Conservation (phyloP, 2,113 vertebrate genomes). For the Podilymbus podiceps region DNA sequence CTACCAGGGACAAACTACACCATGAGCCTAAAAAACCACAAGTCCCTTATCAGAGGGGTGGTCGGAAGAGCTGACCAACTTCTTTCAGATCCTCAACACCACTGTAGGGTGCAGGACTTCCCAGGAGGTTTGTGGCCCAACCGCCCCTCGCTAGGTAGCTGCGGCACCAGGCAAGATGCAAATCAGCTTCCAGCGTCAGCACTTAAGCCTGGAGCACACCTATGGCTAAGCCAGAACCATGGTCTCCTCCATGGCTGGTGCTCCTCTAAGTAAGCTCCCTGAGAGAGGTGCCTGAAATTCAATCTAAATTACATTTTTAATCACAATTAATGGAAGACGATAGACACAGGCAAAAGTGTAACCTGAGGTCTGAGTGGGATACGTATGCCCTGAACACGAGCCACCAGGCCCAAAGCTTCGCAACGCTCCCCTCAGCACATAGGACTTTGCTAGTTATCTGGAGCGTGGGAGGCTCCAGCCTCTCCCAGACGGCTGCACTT, state of each 20-base stretch:
- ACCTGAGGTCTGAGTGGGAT: background rate
- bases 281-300: background rate
- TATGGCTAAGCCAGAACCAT: background rate
- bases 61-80: background rate
- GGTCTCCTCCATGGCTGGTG: background rate
- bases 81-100: background rate
- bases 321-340: background rate
- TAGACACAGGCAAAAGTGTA: background rate
- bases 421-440: fast-evolving
- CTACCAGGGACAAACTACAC: background rate
- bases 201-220: background rate
- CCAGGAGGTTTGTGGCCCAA: background rate
- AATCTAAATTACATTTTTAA: background rate
- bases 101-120: background rate
- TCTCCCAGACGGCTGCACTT: background rate
- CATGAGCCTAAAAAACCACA: background rate
- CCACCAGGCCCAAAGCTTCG: fast-evolving
- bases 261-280: background rate
- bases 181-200: background rate
- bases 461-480: background rate
- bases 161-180: background rate
- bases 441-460: background rate
- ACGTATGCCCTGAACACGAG: background rate
- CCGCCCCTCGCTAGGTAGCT: background rate
- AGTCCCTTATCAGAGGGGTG: fast-evolving